Evolutionary conservation across 2,888 invertebrate species (phyloP).

Genomic region (Zaprionus bogoriensis): DNA sequence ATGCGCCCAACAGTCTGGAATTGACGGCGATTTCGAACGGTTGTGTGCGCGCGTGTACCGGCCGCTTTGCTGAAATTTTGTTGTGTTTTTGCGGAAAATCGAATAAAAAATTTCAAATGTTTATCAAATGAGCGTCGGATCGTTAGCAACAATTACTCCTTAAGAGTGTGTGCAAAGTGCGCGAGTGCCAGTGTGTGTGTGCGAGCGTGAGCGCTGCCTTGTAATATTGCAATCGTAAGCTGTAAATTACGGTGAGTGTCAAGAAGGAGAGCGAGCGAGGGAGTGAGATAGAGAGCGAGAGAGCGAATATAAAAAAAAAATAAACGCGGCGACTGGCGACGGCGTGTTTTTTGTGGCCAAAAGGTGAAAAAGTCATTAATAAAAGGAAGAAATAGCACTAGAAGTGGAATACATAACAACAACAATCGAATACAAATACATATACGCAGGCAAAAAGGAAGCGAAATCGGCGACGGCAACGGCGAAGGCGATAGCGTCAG

Average conservation of each 20-base stretch:
- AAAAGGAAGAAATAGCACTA: conserved; percentile 55
- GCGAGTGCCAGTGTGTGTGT: conserved; percentile 24
- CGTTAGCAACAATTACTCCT: conserved; percentile 63
- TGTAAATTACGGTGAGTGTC: conserved; percentile 68
- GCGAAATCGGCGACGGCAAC: conserved; percentile 32
- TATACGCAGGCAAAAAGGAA: conserved; percentile 48
- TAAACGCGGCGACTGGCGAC: conserved; percentile 56
- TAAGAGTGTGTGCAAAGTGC: conserved; percentile 56
- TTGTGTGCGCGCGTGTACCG: conserved; percentile 46
- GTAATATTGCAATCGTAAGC: conserved; percentile 47
- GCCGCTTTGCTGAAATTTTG: conserved; percentile 47
- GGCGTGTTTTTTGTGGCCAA: conserved; percentile 38
- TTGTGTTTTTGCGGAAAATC: conserved; percentile 71
- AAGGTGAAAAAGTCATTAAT: conserved; percentile 75
- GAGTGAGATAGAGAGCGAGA: no score
- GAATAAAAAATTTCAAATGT: conserved; percentile 62
- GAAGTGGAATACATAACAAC: conserved; percentile 44
- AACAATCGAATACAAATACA: conserved; percentile 39
- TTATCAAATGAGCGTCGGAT: conserved; percentile 62
- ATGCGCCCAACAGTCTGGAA: conserved; percentile 45
- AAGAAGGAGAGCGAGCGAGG: conserved; percentile 4
- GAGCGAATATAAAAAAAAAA: conserved; percentile 23
- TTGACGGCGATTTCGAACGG: conserved; percentile 56
- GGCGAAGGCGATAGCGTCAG: conserved; percentile 19
- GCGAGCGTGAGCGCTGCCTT: no score